Evolutionary conservation across 1,140 invertebrate species (phyloP), one percentile per base, ranked within the genome.

Genomic region (Heterodera carotae): DNA sequence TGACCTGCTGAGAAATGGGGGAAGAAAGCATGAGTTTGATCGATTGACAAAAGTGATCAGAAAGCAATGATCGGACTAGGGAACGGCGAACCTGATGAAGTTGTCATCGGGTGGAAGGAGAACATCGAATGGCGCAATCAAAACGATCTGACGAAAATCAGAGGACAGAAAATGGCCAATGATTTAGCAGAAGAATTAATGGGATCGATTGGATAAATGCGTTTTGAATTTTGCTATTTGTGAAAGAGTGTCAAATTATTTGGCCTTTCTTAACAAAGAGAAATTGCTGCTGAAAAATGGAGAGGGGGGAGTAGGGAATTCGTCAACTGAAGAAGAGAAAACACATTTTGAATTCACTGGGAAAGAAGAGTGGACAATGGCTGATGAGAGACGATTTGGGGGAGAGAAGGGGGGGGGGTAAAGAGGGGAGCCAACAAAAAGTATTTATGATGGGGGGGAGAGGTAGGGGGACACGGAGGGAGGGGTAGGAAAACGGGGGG

Each of bases 301-400:
- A 25, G 62, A 18, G 62, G 8, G 62, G 27, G 62, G 62, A 34
- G 27, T 18, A 27, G 62, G 25, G 18, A 22, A 15, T 18, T 5
- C 5, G 22, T 10, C 22, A 4, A 29, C 6, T 27, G 25, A 27
- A 15, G 62, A 34, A 25, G 27, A 34, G 62, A 34, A 34, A 27
- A 12, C 62, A 29, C 15, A 66, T 66, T 53, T 66, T 66, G 62
- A 66, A 66, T 66, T 66, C 62, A 66, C 27, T 66, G 62, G 62
- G 62, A 66, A 62, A 7, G 60, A n/a, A 25, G 60, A 25, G 22
- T n/a, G n/a, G n/a, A n/a, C n/a, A n/a, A n/a, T n/a, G n/a, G n/a
- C n/a, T n/a, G n/a, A n/a, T n/a, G n/a, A n/a, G n/a, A n/a, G n/a
- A n/a, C n/a, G n/a, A n/a, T n/a, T n/a, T n/a, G n/a, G n/a, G n/a